Evolutionary conservation across 1,140 invertebrate species (phyloP), one percentile per base, ranked within the genome.

Genomic region (Papilio machaon): DNA sequence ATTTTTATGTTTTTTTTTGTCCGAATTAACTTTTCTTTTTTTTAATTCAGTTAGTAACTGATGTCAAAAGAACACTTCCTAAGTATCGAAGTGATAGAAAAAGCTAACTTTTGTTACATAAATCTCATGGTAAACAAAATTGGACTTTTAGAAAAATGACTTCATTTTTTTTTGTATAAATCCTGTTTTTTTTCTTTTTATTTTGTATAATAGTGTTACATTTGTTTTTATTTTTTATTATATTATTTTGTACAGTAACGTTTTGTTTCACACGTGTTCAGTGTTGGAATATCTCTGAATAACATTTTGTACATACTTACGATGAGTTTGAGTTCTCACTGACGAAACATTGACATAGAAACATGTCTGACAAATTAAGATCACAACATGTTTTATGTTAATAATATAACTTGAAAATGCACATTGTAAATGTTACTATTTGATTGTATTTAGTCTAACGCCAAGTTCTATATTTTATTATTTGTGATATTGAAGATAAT

Each of bases 401-500:
- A 54, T 30, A 19, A 13, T 77, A 35, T 30, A 30, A 30, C 30
- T 52, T 30, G 17, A 52, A 13, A 19, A 52, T 11, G 23, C 19
- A 13, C 9, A 49, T 77, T 60, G 52, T 58, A 77, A 58, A 58
- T 58, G 52, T 77, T 38, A 77, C 35, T 60, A 6, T 19, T 13
- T 35, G n/a, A 30, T 15, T 38, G 30, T 54, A 38, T 78, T 60
- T 73, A 76, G 73, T 80, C 77, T 82, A 79, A 82, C 82, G 80
- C 80, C 81, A 83, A 87, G 81, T 87, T 88, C 84, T 88, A 86
- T 92, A 89, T 91, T 91, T 88, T 81, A 54, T 87, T 87, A 88
- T 93, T 93, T 92, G 92, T 92, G 92, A 93, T 92, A 93, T 92
- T 91, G 88, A 91, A 88, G 87, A 90, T 91, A 91, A 92, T 92